Percentiles rank a stretch among this genome's conserved stretches.
These are phyloP conservation scores for Chrysina gloriosa DNA, from an alignment of 2,888 invertebrate genomes.

Conservation along the genomic window DNA sequence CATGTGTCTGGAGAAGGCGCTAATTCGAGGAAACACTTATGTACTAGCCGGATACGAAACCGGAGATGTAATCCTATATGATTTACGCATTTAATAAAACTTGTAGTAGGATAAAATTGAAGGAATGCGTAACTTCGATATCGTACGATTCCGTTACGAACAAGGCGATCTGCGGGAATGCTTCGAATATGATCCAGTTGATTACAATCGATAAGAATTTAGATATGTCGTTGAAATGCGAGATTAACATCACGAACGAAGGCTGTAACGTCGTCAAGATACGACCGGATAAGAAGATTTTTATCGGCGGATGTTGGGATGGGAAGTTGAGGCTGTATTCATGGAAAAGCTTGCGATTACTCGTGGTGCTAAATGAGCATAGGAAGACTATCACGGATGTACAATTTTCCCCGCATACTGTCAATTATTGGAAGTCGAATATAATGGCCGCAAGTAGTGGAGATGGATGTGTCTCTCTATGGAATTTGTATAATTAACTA, in stretches of 20 bases:
- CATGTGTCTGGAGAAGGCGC: slow-evolving; percentile 73
- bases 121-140: slow-evolving; percentile 77
- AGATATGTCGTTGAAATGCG: slow-evolving; percentile 70
- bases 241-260: slow-evolving; percentile 77
- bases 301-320: slow-evolving; percentile 82
- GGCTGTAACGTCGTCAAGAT: slow-evolving; percentile 78
- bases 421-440: slow-evolving; percentile 77
- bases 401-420: slow-evolving; percentile 74
- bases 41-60: slow-evolving; percentile 80
- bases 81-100: slow-evolving; percentile 72
- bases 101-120: slow-evolving; percentile 69
- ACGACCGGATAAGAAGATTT: slow-evolving; percentile 77
- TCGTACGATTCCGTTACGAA: slow-evolving; percentile 76
- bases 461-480: slow-evolving; percentile 81
- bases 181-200: slow-evolving; percentile 73
- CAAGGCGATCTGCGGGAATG: slow-evolving; percentile 76
- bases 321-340: slow-evolving; percentile 80
- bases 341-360: slow-evolving; percentile 78
- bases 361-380: slow-evolving; percentile 81
- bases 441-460: slow-evolving; percentile 83
- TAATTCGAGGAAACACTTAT: slow-evolving; percentile 66
- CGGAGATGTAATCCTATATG: slow-evolving; percentile 79
- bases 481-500: slow-evolving; percentile 81
- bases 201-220: slow-evolving; percentile 70
- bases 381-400: slow-evolving; percentile 78